These are phyloP conservation scores for Lasioglossum leucozonium DNA, from an alignment of 2,888 invertebrate species.

Conservation along the genomic window DNA sequence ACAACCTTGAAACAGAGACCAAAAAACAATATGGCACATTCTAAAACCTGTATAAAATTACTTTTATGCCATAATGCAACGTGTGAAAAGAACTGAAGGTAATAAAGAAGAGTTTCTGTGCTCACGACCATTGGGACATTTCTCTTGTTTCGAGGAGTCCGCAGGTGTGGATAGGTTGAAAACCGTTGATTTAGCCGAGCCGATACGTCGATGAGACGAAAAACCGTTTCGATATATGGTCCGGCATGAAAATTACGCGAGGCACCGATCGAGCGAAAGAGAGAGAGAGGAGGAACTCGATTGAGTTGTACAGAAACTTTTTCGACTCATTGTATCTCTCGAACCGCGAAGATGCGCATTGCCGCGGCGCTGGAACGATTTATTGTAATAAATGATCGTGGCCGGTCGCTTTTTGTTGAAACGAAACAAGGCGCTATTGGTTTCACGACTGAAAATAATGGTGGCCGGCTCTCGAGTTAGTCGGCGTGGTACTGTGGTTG, in stretches of 20 bases:
- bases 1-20: too few species aligned
- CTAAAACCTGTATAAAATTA: neutral
- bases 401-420: constrained; percentile 22
- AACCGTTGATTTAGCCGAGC: neutral
- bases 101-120: neutral
- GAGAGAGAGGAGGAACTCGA: neutral
- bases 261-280: neutral
- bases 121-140: neutral
- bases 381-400: constrained; percentile 51
- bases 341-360: neutral
- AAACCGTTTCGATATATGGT: neutral
- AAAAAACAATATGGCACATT: too few species aligned
- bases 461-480: constrained; percentile 22
- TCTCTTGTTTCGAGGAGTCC: neutral
- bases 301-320: neutral
- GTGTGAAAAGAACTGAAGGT: neutral
- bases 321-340: neutral
- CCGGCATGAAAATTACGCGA: neutral
- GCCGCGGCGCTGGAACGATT: constrained; percentile 19
- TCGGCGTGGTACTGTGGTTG: constrained; percentile 12
- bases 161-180: neutral
- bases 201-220: neutral
- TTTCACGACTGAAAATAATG: constrained; percentile 51
- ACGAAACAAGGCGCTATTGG: constrained; percentile 25
- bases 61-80: neutral